These are phyloP conservation scores for Cydia splendana DNA, from an alignment of 1,140 invertebrate species.

Conservation along the genomic window DNA sequence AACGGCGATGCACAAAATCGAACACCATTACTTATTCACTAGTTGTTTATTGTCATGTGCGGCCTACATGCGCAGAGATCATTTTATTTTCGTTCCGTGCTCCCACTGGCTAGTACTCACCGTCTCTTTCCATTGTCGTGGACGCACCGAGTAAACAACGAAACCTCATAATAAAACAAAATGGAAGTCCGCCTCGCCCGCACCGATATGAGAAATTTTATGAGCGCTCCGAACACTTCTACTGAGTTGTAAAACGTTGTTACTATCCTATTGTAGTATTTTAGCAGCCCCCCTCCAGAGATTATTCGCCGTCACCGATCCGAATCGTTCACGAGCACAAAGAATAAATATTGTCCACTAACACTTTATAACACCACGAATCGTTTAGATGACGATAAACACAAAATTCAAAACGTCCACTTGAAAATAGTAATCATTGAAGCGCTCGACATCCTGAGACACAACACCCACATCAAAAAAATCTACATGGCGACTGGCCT, in stretches of 20 bases:
- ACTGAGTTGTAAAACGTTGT: constrained; percentile 78
- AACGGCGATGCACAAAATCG: constrained; percentile 70
- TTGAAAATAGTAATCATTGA: constrained; percentile 79
- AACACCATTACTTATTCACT: constrained; percentile 76
- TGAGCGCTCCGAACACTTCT: constrained; percentile 63
- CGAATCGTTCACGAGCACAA: constrained; percentile 63
- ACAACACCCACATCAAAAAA: constrained; percentile 80
- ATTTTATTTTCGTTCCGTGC: constrained; percentile 50
- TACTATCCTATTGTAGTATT: constrained; percentile 80
- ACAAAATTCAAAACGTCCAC: constrained; percentile 70
- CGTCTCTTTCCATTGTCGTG: constrained; percentile 76
- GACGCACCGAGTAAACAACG: constrained; percentile 75
- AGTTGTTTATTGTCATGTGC: constrained; percentile 71
- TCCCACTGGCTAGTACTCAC: constrained; percentile 62
- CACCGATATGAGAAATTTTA: constrained; percentile 74
- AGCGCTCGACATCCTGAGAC: constrained; percentile 78
- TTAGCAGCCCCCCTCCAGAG: constrained; percentile 76
- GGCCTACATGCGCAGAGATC: constrained; percentile 73
- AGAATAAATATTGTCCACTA: constrained; percentile 60
- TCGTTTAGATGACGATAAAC: constrained; percentile 58
- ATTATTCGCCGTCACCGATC: constrained; percentile 74
- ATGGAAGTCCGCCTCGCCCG: constrained; percentile 74
- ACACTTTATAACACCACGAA: constrained; percentile 51
- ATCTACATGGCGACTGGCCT: constrained; percentile 78
- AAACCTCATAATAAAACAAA: constrained; percentile 79